Base-by-base conservation (phyloP, 2,113 vertebrate species). In the Gambusia holbrooki region DNA sequence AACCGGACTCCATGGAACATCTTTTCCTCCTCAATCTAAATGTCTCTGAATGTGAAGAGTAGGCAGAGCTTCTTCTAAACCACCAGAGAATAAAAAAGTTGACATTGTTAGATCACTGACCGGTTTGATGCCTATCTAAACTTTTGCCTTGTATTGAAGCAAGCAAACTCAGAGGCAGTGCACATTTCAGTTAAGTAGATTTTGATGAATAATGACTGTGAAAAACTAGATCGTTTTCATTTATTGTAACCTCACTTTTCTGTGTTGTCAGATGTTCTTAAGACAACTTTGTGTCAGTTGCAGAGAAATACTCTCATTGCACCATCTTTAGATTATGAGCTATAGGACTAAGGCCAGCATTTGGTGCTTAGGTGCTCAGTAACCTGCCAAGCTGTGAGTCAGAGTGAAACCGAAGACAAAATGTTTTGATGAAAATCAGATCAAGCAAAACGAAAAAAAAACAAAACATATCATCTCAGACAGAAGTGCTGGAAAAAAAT, bases 1-100 rank as follows among this genome's bases (percentile, higher is more conserved):
- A 83, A 75, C 66, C 65, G 66, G 68, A 85, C 69, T n/a, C 76
- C 40, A 77, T 64, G 60, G 51, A 74, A 71, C 80, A 73, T 61
- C 58, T 68, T 13, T 35, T 48, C 22, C 33, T 63, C 13, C 15
- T 63, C 32, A 78, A 54, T 54, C 62, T 45, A 35, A 30, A 32
- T 5, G 11, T 10, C 19, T 19, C 67, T 5, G 8, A 69, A 32
- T 17, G 17, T 54, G 10, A 13, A 17, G 66, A 68, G 51, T 19
- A 15, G 13, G 14, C 25, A 30, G 30, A 7, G 17, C 22, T n/a
- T 3, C 25, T 25, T 25, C 25, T 11, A 63, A 63, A 63, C 4
- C 61, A 28, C 4, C 4, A 30, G 8, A 62, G 29, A 15, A 15
- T 17, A 15, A 17, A 14, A 14, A 32, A 30, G 61, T n/a, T 30